phyloP scores from a whole-genome alignment of 2,113 vertebrate genomes.

The Gambusia holbrooki region DNA sequence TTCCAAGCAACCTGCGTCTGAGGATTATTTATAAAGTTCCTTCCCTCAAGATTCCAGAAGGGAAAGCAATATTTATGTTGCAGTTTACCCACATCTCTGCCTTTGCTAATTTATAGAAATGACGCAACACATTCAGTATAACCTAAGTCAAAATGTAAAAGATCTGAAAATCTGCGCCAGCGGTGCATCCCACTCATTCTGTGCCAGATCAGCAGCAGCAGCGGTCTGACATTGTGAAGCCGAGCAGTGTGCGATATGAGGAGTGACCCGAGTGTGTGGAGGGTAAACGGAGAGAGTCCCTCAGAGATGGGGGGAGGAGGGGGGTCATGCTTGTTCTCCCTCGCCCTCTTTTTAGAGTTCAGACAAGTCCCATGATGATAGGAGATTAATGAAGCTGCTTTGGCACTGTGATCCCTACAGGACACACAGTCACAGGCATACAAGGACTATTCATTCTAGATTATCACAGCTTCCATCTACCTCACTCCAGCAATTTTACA shows the following conservation, averaged over 20 bases:
- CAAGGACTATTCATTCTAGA: constrained; percentile 43
- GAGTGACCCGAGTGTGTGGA: constrained; percentile 65
- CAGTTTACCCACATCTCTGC: not conserved
- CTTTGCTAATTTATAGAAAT: not conserved
- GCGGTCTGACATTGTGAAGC: constrained; percentile 62
- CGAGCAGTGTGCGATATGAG: constrained; percentile 58
- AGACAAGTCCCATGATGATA: constrained; percentile 66
- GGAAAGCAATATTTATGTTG: not conserved
- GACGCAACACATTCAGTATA: not conserved
- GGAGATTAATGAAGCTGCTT: constrained; percentile 78
- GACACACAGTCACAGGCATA: constrained; percentile 34
- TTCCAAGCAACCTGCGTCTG: too few species aligned
- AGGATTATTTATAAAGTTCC: not conserved
- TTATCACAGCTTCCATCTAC: constrained; percentile 33
- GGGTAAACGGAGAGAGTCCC: constrained; percentile 73
- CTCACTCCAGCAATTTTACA: not conserved
- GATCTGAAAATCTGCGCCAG: not conserved
- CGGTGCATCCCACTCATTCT: constrained; percentile 14
- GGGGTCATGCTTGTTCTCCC: constrained; percentile 57
- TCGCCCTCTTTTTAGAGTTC: constrained; percentile 68
- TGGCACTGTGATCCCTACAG: constrained; percentile 67
- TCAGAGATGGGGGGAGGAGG: not conserved
- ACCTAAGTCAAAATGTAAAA: not conserved
- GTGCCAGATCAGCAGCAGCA: constrained; percentile 24
- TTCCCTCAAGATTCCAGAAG: not conserved